These are phyloP conservation scores for Ophion obscuratus DNA, from an alignment of 2,888 invertebrate species.

Conservation along the genomic window DNA sequence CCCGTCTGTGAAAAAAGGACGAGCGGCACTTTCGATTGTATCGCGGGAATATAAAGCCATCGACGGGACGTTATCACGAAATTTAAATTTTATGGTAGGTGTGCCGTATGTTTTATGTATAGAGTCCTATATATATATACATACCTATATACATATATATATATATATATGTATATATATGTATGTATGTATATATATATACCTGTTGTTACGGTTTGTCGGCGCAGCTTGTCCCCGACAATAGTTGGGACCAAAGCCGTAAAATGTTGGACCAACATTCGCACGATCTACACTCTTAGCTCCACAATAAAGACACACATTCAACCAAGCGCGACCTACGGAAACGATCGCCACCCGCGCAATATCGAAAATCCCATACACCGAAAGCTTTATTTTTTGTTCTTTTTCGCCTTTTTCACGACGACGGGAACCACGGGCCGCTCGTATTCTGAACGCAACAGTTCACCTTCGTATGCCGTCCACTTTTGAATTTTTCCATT, in stretches of 20 bases:
- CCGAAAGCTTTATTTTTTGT: constrained; percentile 11
- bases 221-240: constrained; percentile 17
- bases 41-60: constrained; percentile 20
- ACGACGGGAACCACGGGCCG: background rate
- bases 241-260: constrained; percentile 20
- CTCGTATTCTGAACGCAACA: background rate
- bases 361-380: constrained; percentile 27
- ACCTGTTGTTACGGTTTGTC: constrained; percentile 20
- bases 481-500: constrained; percentile 11
- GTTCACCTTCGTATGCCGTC: constrained; percentile 7
- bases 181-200: constrained; percentile 2
- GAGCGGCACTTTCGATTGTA: constrained; percentile 21
- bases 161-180: background rate
- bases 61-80: constrained; percentile 46
- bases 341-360: constrained; percentile 26
- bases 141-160: background rate
- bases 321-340: background rate
- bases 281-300: constrained; percentile 20
- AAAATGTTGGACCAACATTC: constrained; percentile 22
- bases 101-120: background rate
- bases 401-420: constrained; percentile 10
- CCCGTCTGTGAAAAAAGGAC: constrained; percentile 15
- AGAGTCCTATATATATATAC: constrained; percentile 1
- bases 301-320: background rate
- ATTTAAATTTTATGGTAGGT: constrained; percentile 37